Evolutionary conservation across 2,113 vertebrate species (phyloP).

Genomic region (Rhineura floridana): DNA sequence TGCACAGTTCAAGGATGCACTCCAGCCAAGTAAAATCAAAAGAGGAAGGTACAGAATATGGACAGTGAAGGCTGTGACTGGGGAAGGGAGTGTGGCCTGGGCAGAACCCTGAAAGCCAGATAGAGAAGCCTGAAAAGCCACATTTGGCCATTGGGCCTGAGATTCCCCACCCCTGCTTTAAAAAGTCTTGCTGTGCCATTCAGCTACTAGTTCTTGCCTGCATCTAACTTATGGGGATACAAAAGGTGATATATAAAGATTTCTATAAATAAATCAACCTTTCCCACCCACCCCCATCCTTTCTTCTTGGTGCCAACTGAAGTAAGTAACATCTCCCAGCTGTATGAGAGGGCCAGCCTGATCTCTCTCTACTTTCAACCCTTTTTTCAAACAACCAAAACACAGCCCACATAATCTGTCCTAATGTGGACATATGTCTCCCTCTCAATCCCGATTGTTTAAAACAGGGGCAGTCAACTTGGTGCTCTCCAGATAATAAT

Average conservation of each 20-base stretch:
- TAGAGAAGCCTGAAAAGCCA: no score
- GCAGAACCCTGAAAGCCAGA: no score
- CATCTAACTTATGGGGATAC: neutral
- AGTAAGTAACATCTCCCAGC: neutral
- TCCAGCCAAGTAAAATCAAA: no score
- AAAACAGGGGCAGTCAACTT: no score
- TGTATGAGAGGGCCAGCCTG: neutral
- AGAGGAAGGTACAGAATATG: no score
- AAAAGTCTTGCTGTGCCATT: neutral
- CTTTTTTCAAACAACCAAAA: neutral
- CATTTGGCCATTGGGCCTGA: no score
- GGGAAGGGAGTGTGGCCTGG: no score
- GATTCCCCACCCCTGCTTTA: neutral
- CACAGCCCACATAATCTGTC: neutral
- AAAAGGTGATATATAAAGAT: neutral
- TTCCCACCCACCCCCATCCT: neutral
- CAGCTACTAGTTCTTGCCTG: neutral
- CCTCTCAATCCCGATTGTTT: neutral
- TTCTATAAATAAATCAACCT: neutral
- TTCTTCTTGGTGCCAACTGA: neutral
- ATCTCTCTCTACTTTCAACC: neutral
- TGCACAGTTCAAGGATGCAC: no score
- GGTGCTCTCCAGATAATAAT: no score
- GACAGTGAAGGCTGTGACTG: no score
- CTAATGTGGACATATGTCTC: no score